Evolutionary conservation across 92 coral and sea anemone genomes (phyloP).

Genomic region (Palythoa heliodiscus): DNA sequence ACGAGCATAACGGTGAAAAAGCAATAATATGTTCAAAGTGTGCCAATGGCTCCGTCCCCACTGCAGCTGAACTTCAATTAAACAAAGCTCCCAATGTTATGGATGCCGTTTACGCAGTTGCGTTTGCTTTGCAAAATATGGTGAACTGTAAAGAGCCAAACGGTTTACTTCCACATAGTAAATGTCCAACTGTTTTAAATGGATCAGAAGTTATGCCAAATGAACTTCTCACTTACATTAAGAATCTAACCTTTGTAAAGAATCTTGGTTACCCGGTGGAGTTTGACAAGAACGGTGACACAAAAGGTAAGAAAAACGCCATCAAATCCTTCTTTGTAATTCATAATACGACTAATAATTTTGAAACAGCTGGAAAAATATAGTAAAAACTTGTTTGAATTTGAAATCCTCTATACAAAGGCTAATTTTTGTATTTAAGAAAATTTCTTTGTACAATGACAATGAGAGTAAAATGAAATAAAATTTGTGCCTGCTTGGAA

Average conservation of each 20-base stretch:
- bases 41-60: constrained; percentile 41
- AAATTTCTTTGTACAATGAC: neutral
- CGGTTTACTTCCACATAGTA: constrained; percentile 31
- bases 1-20: neutral
- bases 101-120: constrained; percentile 93
- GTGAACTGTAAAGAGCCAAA: constrained; percentile 61
- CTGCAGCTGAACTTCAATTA: constrained; percentile 64
- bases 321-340: neutral
- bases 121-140: constrained; percentile 64
- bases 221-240: constrained; percentile 67
- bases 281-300: constrained; percentile 88
- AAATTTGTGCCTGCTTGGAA: too few relatives aligned
- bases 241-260: constrained; percentile 64
- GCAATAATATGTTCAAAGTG: constrained; percentile 37
- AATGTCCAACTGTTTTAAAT: constrained; percentile 48
- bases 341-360: neutral
- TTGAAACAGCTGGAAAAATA: constrained; percentile 34
- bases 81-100: constrained; percentile 94
- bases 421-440: neutral
- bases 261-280: constrained; percentile 70
- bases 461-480: neutral
- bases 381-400: neutral
- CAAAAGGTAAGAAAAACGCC: constrained; percentile 55
- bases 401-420: neutral
- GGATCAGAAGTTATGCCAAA: constrained; percentile 49